phyloP scores from a whole-genome alignment of 2,888 invertebrate species.

The Lithophane ornitopus region DNA sequence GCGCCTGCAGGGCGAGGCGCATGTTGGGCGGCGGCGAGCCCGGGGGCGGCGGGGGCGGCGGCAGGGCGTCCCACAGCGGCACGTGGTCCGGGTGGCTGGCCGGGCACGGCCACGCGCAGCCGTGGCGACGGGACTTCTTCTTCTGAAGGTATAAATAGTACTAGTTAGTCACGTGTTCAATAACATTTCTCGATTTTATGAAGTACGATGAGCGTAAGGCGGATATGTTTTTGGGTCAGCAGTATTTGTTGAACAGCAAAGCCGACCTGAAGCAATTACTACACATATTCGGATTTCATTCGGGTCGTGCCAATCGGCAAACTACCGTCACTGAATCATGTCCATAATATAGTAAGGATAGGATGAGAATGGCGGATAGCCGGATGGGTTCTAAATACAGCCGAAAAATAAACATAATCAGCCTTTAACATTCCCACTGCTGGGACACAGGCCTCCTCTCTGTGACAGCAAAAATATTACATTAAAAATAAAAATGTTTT shows the following conservation, averaged over 20 bases:
- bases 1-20: constrained; percentile 28
- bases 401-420: background rate
- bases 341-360: no score
- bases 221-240: background rate
- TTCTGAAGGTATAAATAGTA: constrained; percentile 62
- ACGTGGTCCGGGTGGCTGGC: constrained; percentile 86
- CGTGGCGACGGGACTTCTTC: constrained; percentile 76
- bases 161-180: background rate
- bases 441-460: no score
- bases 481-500: background rate
- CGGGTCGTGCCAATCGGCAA: background rate
- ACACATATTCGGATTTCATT: background rate
- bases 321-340: background rate
- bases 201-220: background rate
- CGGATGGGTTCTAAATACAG: background rate
- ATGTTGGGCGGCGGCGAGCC: constrained; percentile 79
- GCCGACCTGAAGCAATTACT: background rate
- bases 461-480: no score
- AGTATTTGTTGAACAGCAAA: background rate
- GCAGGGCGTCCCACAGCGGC: constrained; percentile 88
- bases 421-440: no score
- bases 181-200: background rate
- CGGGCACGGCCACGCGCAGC: constrained; percentile 88
- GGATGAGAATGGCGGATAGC: background rate
- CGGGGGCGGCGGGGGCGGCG: constrained; percentile 88